Percentiles rank a stretch among this genome's conserved stretches.
Conservation (phyloP, 2,797 vertebrate genomes). For the Graptemys geographica region DNA sequence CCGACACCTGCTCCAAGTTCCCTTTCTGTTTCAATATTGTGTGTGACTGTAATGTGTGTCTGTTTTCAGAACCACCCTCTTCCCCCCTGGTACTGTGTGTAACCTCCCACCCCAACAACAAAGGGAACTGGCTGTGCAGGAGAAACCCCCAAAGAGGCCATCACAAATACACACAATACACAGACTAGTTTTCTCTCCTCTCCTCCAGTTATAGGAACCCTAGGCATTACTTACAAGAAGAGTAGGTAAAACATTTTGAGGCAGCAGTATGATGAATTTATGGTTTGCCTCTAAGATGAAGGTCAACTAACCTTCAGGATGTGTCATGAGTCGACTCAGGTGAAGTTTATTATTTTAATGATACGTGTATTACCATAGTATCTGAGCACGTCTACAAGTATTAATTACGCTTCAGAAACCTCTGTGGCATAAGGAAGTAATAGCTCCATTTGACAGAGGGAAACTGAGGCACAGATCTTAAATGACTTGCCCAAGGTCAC, state of each 20-base stretch:
- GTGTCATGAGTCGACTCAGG: background rate
- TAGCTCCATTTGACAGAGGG: background rate
- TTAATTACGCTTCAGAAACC: background rate
- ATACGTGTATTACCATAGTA: background rate
- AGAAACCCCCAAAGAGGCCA: background rate
- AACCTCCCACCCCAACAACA: too few species aligned
- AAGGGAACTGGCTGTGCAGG: background rate
- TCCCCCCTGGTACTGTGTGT: too few species aligned
- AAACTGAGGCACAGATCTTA: background rate
- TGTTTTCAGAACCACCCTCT: background rate
- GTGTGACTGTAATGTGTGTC: background rate
- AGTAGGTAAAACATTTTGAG: background rate
- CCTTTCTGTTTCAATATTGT: background rate
- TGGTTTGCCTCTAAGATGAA: background rate
- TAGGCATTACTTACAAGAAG: background rate
- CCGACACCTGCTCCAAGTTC: background rate
- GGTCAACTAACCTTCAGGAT: background rate
- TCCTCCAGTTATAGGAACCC: background rate
- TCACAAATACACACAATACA: background rate
- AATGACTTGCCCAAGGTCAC: background rate
- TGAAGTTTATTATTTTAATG: background rate
- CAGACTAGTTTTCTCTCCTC: background rate
- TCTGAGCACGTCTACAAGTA: background rate
- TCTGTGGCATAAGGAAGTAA: background rate
- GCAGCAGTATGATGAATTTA: background rate